Evolutionary conservation across 1,140 invertebrate species (phyloP), one percentile per base, ranked within the genome.

Genomic region (Drosophila busckii): DNA sequence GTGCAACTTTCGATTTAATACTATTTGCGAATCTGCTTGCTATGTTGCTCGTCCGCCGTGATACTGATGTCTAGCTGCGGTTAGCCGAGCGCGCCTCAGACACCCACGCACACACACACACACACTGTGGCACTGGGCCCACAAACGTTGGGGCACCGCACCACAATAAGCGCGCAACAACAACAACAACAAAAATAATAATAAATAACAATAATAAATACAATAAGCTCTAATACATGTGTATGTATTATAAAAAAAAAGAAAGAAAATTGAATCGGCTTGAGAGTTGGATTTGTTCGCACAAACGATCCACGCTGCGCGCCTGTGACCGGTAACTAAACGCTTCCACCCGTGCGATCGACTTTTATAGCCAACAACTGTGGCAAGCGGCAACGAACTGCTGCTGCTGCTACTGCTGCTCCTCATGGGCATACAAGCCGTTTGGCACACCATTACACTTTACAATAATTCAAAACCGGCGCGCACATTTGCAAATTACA

Each of bases 341-440:
- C 53, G 76, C 37, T 42, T 42, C 9, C 56, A 44, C 20, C 55
- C 53, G 23, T 75, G 75, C 64, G 60, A 45, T 52, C 64, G 64
- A 82, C 75, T 82, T 82, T 82, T 82, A 82, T 82, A 82, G 75
- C 75, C 75, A 65, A 82, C 65, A 66, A 67, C 48, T 52, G 73
- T 42, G 26, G 17, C 44, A 44, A 48, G 37, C 40, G 25, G 25
- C 25, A 16, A 15, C 19, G 28, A 9, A 52, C 28, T 52, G 37
- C 16, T 16, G 19, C 26, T 25, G 12, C 10, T n/a, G 16, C 4
- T 34, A 54, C 40, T 40, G 52, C 40, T n/a, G n/a, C n/a, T n/a
- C n/a, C n/a, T n/a, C n/a, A n/a, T n/a, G n/a, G n/a, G n/a, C n/a
- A n/a, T n/a, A n/a, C n/a, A n/a, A n/a, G n/a, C n/a, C n/a, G n/a